A percentile compares a stretch with the other conserved stretches of the same genome.
Evolutionary conservation across 1,140 invertebrate genomes (phyloP).

Genomic region (Pogonomyrmex californicus): DNA sequence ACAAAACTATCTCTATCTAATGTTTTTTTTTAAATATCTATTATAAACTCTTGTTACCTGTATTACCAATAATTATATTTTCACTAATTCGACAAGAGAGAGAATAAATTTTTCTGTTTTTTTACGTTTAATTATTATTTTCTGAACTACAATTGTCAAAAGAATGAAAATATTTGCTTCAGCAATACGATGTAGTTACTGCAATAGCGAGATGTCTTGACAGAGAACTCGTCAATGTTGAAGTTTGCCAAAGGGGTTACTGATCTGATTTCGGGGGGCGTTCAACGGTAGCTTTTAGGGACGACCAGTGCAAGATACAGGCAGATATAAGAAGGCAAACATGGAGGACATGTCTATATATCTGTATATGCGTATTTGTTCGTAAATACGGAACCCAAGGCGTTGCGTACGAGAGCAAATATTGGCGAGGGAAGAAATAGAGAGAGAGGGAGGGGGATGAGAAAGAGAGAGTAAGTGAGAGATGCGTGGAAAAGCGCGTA

Average conservation of each 20-base stretch:
- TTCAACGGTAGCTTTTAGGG: constrained; percentile 63
- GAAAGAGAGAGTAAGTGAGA: constrained; percentile 26
- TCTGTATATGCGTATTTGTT: constrained; percentile 81
- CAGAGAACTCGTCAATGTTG: background rate
- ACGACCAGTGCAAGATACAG: constrained; percentile 70
- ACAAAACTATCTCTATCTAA: background rate
- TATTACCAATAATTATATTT: constrained; percentile 13
- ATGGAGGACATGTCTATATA: constrained; percentile 72
- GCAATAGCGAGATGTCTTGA: constrained; percentile 27
- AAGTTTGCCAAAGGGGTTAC: constrained; percentile 56
- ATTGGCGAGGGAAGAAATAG: constrained; percentile 66
- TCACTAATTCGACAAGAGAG: background rate
- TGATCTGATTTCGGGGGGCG: constrained; percentile 61
- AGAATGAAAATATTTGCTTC: constrained; percentile 14
- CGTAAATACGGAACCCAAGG: constrained; percentile 82
- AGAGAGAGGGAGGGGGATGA: constrained; percentile 18
- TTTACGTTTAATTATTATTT: background rate
- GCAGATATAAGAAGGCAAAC: constrained; percentile 84
- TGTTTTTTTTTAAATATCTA: background rate
- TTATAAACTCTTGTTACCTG: background rate
- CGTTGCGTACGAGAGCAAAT: constrained; percentile 82
- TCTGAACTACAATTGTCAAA: background rate
- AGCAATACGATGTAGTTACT: background rate
- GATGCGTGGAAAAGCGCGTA: constrained; percentile 65
- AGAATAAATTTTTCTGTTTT: background rate